These are phyloP conservation scores for Vesta saturnalis DNA, from an alignment of 2,888 invertebrate species.

Conservation along the genomic window DNA sequence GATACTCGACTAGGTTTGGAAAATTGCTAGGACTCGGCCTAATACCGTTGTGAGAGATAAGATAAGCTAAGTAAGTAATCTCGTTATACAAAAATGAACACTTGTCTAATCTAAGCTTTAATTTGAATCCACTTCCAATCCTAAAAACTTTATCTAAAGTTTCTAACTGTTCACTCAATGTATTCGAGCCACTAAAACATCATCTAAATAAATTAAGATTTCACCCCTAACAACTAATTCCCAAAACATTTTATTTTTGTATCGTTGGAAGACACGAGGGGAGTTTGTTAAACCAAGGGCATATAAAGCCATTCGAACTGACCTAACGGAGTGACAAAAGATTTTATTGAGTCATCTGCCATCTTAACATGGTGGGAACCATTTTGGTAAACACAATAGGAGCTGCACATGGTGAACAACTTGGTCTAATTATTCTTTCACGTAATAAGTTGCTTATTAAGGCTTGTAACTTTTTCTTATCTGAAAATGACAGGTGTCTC, in stretches of 20 bases:
- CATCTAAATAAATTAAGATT: not conserved
- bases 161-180: not conserved
- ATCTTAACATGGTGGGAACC: slow-evolving; percentile 1
- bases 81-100: not conserved
- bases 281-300: not conserved
- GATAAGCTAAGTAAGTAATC: not conserved
- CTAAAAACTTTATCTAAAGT: not conserved
- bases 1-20: not conserved
- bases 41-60: not conserved
- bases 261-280: not conserved
- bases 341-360: not conserved
- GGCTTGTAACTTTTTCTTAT: too few relatives aligned
- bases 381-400: not conserved
- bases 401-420: too few relatives aligned
- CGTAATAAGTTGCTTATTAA: not conserved
- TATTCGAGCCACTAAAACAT: not conserved
- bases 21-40: not conserved
- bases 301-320: too few relatives aligned
- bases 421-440: not conserved
- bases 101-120: not conserved
- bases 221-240: not conserved
- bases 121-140: not conserved
- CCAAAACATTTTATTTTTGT: not conserved
- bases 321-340: not conserved
- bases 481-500: not conserved